These are phyloP conservation scores for Triplophysa tibetana DNA, from an alignment of 2,113 vertebrate species.

Conservation along the genomic window DNA sequence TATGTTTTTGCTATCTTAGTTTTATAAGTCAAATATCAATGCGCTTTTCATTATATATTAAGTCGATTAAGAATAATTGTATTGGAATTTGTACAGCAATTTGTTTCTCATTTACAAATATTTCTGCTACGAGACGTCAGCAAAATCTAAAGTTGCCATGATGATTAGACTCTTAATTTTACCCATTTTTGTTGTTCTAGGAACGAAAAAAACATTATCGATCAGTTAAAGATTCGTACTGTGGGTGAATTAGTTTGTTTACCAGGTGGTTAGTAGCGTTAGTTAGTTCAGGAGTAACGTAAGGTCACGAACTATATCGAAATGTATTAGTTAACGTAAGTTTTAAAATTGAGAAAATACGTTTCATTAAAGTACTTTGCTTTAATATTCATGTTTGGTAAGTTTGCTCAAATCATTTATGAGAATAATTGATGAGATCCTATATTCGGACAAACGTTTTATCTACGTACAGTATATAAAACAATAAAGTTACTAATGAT, in stretches of 20 bases:
- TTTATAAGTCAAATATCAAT: background rate
- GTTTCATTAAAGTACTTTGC: too few species aligned
- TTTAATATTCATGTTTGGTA: too few species aligned
- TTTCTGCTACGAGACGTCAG: background rate
- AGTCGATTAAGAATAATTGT: background rate
- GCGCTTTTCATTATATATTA: background rate
- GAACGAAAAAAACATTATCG: background rate
- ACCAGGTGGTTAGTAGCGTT: background rate
- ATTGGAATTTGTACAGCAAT: background rate
- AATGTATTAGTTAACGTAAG: too few species aligned
- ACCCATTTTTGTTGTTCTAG: background rate
- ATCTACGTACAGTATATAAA: too few species aligned
- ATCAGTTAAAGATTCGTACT: background rate
- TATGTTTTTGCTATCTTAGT: background rate
- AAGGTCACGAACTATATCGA: too few species aligned
- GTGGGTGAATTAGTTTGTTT: background rate
- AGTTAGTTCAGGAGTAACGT: background rate
- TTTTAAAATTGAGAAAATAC: too few species aligned
- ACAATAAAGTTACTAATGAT: too few species aligned
- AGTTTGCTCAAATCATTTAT: too few species aligned
- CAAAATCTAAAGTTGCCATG: conserved; percentile 5
- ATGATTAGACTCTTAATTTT: too few species aligned
- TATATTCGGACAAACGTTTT: too few species aligned
- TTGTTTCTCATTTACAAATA: background rate
- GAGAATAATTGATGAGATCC: too few species aligned